A percentile compares a stretch with the other conserved stretches of the same genome.
Conservation (phyloP, 2,888 invertebrate genomes). For the Lasioglossum calceatum region DNA sequence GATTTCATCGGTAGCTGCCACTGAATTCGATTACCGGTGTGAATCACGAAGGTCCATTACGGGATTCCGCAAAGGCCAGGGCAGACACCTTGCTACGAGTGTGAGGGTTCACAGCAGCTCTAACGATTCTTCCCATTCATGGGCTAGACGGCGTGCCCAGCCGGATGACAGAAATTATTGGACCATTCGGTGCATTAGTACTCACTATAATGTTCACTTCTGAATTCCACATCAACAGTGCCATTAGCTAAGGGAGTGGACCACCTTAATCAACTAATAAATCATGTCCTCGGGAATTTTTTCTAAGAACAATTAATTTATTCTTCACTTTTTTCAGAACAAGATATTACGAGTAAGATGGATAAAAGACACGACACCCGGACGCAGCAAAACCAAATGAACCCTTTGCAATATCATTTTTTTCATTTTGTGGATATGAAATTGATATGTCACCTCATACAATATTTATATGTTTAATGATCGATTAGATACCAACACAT, state of each 20-base stretch:
- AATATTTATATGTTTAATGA: too few relatives aligned
- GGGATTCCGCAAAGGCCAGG: conserved; percentile 8
- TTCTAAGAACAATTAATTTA: neutral
- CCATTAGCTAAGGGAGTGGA: neutral
- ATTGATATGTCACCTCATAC: too few relatives aligned
- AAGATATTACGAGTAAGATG: neutral
- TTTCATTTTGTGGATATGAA: too few relatives aligned
- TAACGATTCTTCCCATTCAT: conserved; percentile 9
- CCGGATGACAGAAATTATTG: conserved; percentile 8
- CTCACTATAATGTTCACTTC: conserved; percentile 7
- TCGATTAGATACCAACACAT: too few relatives aligned
- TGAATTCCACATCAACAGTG: neutral
- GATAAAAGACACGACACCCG: too few relatives aligned
- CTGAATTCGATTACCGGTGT: conserved; percentile 4
- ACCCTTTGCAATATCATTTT: too few relatives aligned
- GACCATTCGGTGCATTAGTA: neutral
- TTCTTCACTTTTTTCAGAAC: neutral
- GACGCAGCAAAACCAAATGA: too few relatives aligned
- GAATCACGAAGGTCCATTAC: conserved; percentile 8
- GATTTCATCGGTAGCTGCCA: conserved; percentile 1
- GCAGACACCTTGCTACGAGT: neutral
- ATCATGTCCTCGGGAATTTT: neutral
- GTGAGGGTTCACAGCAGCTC: neutral
- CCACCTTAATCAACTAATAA: neutral
- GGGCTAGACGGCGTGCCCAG: neutral